Evolutionary conservation across 2,888 invertebrate genomes (phyloP), one percentile per base, ranked within the genome.

Genomic region (Thera britannica): DNA sequence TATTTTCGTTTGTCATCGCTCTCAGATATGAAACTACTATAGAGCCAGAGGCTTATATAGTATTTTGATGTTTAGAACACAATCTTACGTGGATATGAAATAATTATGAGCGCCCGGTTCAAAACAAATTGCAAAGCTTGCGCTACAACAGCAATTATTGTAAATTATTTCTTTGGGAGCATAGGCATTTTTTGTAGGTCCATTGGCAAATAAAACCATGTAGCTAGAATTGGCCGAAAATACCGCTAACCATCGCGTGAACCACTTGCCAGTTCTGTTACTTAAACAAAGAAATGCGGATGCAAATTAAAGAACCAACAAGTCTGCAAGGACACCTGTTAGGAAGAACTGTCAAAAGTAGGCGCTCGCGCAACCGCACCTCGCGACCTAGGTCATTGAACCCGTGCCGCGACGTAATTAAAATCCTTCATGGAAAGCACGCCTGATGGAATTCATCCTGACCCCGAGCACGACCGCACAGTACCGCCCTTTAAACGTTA

Each of bases 401-500:
- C 90, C 79, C 83, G 79, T 82, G 79, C 82, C 76, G 83, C 86
- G 83, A 84, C 86, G 90, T 93, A 93, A 93, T 93, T 93, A 93
- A 92, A 93, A 92, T 92, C 92, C 91, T 93, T 91, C 92, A 92
- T 89, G 90, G 91, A 89, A 90, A 90, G 88, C 86, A 83, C 84
- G 90, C 87, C 89, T 90, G 89, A 90, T 89, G 91, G 91, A 90
- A 91, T 92, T 88, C 90, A 86, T 88, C 86, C 87, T 90, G 90
- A 90, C 90, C 90, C 81, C 84, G 84, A 83, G 83, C 90, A 86
- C 90, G 91, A 89, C 87, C 84, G 87, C 85, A 79, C 85, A 74
- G 82, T 81, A 84, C 85, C 87, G 86, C 88, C 90, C 87, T 88
- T 87, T 88, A 87, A 86, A 84, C 85, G 86, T 86, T 86, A 85